phyloP scores from a whole-genome alignment of 2,113 vertebrate species.

The Serinus canaria region DNA sequence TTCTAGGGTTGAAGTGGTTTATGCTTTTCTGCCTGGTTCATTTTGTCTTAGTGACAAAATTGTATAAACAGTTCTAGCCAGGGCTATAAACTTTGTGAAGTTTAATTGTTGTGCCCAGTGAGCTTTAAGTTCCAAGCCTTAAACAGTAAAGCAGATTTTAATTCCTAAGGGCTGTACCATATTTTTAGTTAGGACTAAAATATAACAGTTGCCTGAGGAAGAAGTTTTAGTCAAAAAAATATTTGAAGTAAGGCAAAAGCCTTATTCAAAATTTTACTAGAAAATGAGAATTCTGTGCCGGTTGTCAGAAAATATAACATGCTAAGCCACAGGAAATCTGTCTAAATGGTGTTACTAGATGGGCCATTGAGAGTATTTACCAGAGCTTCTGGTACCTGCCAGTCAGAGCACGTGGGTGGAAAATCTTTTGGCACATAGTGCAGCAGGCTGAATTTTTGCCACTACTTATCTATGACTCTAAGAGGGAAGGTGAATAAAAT shows the following conservation, averaged over 20 bases:
- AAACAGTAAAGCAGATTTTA: slow-evolving; percentile 24
- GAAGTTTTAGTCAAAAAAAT: slow-evolving; percentile 35
- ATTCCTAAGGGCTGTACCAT: not conserved
- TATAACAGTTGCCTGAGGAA: slow-evolving; percentile 8
- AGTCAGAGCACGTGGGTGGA: not conserved
- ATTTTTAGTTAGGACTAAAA: slow-evolving; percentile 6
- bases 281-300: not conserved
- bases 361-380: not conserved
- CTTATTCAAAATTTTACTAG: not conserved
- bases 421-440: not conserved
- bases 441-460: not conserved
- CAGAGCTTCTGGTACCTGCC: not conserved
- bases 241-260: slow-evolving; percentile 37
- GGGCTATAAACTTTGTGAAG: not conserved
- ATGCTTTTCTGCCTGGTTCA: not conserved
- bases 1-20: not conserved
- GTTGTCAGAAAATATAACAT: not conserved
- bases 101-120: not conserved
- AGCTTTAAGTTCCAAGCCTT: slow-evolving; percentile 10
- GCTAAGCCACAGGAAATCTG: not conserved
- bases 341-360: not conserved
- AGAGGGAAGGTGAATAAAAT: not conserved
- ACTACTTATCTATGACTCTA: not conserved
- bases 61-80: not conserved
- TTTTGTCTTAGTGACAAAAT: slow-evolving; percentile 9